Percentiles rank a stretch among this genome's conserved stretches.
phyloP scores from a whole-genome alignment of 2,797 vertebrate genomes.

The Toxotes lorentzi region DNA sequence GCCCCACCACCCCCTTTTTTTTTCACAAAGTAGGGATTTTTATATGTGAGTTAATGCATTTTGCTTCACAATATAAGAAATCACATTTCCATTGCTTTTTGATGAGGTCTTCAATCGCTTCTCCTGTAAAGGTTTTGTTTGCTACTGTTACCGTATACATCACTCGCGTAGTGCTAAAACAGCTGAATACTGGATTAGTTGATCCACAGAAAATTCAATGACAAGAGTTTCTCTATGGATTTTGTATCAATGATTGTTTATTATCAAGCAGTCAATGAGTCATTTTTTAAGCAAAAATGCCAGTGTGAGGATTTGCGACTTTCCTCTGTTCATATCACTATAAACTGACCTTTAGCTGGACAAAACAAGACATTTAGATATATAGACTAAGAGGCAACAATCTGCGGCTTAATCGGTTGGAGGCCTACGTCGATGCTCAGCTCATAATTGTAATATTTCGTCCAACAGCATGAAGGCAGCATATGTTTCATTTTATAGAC shows the following conservation, averaged over 20 bases:
- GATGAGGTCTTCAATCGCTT: neutral
- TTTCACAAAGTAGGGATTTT: neutral
- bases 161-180: neutral
- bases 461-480: neutral
- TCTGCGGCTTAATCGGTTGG: neutral
- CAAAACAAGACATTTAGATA: neutral
- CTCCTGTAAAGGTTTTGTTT: neutral
- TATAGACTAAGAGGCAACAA: neutral
- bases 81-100: neutral
- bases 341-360: neutral
- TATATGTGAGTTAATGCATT: neutral
- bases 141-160: too few species aligned
- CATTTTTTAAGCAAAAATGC: too few species aligned
- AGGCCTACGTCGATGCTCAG: neutral
- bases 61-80: neutral
- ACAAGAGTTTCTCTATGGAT: too few species aligned
- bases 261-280: too few species aligned
- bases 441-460: neutral
- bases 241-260: too few species aligned
- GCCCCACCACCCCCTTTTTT: too few species aligned
- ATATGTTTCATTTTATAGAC: neutral
- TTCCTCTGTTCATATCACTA: neutral
- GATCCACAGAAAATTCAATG: too few species aligned
- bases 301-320: neutral
- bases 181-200: neutral